These are phyloP conservation scores for Xestia ashworthii DNA, from an alignment of 2,888 invertebrate genomes.

Conservation along the genomic window DNA sequence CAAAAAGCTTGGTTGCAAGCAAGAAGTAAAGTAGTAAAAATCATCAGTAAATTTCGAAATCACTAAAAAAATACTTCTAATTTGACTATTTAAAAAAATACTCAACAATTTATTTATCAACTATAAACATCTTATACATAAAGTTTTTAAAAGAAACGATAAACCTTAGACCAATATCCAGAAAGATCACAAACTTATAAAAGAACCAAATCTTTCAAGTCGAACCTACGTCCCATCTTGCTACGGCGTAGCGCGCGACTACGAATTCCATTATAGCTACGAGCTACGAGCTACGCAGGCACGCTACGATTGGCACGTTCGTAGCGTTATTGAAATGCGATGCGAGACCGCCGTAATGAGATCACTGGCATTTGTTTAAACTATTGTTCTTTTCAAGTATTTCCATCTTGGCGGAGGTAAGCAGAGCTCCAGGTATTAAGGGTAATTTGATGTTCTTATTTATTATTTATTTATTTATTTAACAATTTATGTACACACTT, in stretches of 20 bases:
- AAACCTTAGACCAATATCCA: neutral
- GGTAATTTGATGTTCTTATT: neutral
- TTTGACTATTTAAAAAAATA: neutral
- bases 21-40: no score
- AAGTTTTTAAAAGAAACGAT: neutral
- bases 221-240: slow-evolving; percentile 23
- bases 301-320: slow-evolving; percentile 60
- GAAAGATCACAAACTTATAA: neutral
- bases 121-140: neutral
- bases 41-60: neutral
- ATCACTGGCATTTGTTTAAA: slow-evolving; percentile 56
- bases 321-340: slow-evolving; percentile 61
- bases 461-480: no score
- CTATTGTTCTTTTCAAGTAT: slow-evolving; percentile 55
- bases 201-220: neutral
- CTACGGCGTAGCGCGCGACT: slow-evolving; percentile 56
- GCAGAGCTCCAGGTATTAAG: neutral
- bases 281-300: slow-evolving; percentile 63
- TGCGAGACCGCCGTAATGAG: slow-evolving; percentile 53
- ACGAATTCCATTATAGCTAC: slow-evolving; percentile 67
- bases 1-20: no score
- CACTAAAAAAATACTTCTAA: neutral
- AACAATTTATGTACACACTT: no score
- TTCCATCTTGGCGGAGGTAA: slow-evolving; percentile 5
- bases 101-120: no score